Percentiles rank a stretch among this genome's conserved stretches.
Conservation (phyloP, 2,113 vertebrate genomes). For the Plectropomus leopardus region DNA sequence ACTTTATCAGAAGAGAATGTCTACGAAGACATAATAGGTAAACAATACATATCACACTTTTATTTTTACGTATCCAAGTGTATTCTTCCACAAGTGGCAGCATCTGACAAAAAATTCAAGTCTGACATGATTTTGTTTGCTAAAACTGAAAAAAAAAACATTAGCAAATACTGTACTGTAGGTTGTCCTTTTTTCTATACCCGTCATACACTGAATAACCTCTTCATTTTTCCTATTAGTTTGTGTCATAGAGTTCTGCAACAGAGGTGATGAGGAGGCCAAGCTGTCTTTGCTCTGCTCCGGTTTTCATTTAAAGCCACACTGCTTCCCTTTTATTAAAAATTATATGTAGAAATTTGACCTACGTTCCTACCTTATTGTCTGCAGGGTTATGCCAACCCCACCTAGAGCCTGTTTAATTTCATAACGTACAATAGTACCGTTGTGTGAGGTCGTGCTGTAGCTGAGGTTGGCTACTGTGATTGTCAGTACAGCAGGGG, state of each 20-base stretch:
- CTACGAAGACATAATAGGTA: conserved; percentile 98
- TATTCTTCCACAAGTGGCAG: neutral
- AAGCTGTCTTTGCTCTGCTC: conserved; percentile 50
- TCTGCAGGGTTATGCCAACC: conserved; percentile 74
- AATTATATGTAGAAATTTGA: conserved; percentile 46
- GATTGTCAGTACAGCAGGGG: conserved; percentile 37
- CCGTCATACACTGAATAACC: conserved; percentile 2
- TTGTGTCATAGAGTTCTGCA: conserved; percentile 31
- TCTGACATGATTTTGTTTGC: neutral
- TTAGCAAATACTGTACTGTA: neutral
- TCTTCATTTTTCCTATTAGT: conserved; percentile 33
- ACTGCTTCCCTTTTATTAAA: conserved; percentile 75
- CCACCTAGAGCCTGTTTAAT: conserved; percentile 65
- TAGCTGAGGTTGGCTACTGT: conserved; percentile 38
- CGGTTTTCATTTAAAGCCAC: conserved; percentile 66
- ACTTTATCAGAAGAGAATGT: conserved; percentile 98
- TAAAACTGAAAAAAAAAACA: neutral
- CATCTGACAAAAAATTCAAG: neutral
- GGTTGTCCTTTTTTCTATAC: neutral
- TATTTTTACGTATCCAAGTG: neutral
- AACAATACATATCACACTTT: conserved; percentile 22
- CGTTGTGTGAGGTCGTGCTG: conserved; percentile 60
- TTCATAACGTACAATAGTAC: conserved; percentile 47
- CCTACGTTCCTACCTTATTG: conserved; percentile 66
- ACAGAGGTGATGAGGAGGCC: conserved; percentile 55